Evolutionary conservation across 1,140 invertebrate species (phyloP), one percentile per base, ranked within the genome.

Genomic region (Ceratina australensis): DNA sequence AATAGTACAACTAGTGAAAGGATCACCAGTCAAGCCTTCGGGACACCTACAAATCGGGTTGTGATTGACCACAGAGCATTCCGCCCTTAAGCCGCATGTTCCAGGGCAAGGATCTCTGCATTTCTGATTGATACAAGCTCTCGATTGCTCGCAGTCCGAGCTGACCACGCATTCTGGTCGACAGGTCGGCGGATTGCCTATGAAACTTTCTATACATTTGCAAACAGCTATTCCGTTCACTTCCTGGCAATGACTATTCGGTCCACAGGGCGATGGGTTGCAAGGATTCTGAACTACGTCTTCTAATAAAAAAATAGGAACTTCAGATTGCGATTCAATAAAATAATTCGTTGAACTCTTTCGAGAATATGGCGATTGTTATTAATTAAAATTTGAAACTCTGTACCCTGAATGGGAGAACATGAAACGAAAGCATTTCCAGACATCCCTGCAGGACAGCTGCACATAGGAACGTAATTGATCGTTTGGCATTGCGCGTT

Each of bases 161-260:
- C 94, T 95, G 0, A 94, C 88, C 7, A 94, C 91, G 89, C 95
- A 96, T 90, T 95, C 95, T 20, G 95, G 94, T 85, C 94, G 92
- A 89, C 96, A 96, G 24, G 93, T 93, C 26, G 95, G 95, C 57
- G 97, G 96, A 56, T 94, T 94, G 22, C 97, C 97, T 26, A 95
- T 93, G 81, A 95, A 97, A 80, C 94, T 94, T 8, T 94, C 93
- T 71, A 95, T 91, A 87, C 97, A 98, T 15, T 93, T 94, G 87
- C 96, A 97, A 3, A 95, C 94, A 5, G 95, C 94, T 90, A 95
- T 94, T 59, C 92, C 91, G 84, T 95, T 95, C 42, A 93, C 93
- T 83, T 95, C 94, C 83, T 94, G 93, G 89, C 96, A 96, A 81
- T 94, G 90, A 86, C 94, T 94, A 87, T 96, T 94, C 22, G 95